Percentiles rank a stretch among this genome's conserved stretches.
Conservation (phyloP, 2,888 invertebrate species). For the Pheosia tremula region DNA sequence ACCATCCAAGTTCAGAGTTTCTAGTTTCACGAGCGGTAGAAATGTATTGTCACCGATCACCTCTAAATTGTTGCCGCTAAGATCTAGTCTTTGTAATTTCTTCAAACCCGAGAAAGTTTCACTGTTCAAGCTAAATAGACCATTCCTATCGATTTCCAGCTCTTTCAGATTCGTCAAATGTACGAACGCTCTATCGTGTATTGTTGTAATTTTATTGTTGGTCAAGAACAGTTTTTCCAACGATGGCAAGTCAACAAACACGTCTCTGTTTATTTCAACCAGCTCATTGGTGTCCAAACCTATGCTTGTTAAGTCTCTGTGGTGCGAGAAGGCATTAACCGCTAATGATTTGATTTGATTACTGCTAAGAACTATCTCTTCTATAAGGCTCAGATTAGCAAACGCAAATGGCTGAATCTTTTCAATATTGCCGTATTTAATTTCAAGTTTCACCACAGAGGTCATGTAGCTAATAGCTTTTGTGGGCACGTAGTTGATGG, state of each 20-base stretch:
- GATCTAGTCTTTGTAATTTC: constrained; percentile 87
- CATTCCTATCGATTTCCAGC: constrained; percentile 91
- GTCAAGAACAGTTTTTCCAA: constrained; percentile 90
- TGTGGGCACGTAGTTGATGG: constrained; percentile 87
- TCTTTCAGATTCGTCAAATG: constrained; percentile 88
- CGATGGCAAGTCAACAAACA: constrained; percentile 88
- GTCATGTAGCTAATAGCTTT: constrained; percentile 85
- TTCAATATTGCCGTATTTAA: constrained; percentile 88
- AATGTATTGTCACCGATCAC: constrained; percentile 92
- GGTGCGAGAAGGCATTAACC: constrained; percentile 88
- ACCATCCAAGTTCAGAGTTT: constrained; percentile 63
- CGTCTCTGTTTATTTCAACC: constrained; percentile 88
- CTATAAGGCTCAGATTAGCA: constrained; percentile 86
- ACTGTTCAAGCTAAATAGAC: constrained; percentile 88
- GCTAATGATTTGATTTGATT: constrained; percentile 87
- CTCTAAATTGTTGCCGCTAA: constrained; percentile 89
- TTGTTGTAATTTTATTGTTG: constrained; percentile 91
- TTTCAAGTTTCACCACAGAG: constrained; percentile 82
- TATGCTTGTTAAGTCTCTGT: constrained; percentile 85
- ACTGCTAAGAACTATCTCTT: constrained; percentile 87
- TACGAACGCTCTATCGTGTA: constrained; percentile 94
- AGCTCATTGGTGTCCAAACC: constrained; percentile 89
- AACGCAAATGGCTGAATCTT: constrained; percentile 88
- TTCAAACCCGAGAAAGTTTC: constrained; percentile 90
- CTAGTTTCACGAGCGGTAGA: constrained; percentile 60